Evolutionary conservation across 53 echinoderm and acorn worm genomes (phyloP), one percentile per base, ranked within the genome.

Genomic region (Arbacia lixula): DNA sequence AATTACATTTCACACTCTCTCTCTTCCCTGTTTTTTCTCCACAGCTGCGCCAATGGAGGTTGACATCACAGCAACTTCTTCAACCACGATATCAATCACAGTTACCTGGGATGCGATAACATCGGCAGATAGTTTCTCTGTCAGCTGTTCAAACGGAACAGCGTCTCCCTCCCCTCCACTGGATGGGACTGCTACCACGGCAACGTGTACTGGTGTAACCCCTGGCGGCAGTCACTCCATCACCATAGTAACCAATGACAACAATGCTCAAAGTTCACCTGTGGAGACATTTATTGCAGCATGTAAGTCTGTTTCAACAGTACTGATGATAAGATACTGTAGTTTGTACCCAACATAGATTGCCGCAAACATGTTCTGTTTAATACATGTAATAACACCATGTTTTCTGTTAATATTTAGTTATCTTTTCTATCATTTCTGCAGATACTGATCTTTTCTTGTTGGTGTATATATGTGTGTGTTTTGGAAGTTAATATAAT

Each of bases 161-260:
- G 1, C 36, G 2, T 3, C 16, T 2, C 53, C 74, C 3, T 11
- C 1, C 9, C 52, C 33, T 53, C 8, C 51, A 17, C 51, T 74
- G 16, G 51, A 21, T 17, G 22, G 33, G 20, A 11, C 53, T 3
- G 51, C 51, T 53, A 53, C 32, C 33, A 3, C 27, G 53, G 74
- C 31, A 30, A 32, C 74, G 21, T 74, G 74, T 53, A 2, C 3
- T 5, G 35, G 22, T 3, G 74, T 74, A 0, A 74, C 74, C 29
- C 21, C 74, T 2, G 74, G 74, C 0, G 74, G 54, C 20, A 74
- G 52, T 53, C 74, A 74, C 36, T 74, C 74, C 0, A 28, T 74
- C 22, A 74, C 27, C 21, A 16, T 74, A n/a, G 35, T 74, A 33
- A 74, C 74, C 14, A 0, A 32, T 10, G 52, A 74, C 27, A 74